phyloP scores from a whole-genome alignment of 2,113 vertebrate species.

The Sylvicapra grimmia region DNA sequence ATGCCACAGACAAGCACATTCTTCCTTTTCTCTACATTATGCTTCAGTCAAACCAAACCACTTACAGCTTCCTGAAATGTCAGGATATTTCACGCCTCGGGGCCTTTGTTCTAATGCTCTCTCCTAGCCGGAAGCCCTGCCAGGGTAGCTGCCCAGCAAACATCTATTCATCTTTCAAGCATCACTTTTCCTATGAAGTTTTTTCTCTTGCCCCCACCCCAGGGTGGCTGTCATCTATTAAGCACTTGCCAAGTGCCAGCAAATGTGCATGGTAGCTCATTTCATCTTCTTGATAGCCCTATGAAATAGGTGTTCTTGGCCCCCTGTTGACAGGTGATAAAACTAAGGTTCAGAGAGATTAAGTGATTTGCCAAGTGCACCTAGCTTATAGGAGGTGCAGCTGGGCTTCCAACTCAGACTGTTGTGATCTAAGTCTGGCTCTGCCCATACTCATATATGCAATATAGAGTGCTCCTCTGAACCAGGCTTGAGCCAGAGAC shows the following conservation, averaged over 20 bases:
- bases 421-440: not conserved
- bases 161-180: not conserved
- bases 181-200: not conserved
- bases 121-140: not conserved
- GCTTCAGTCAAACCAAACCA: not conserved
- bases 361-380: not conserved
- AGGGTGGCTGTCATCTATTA: not conserved
- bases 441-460: not conserved
- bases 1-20: not conserved
- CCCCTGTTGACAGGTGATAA: not conserved
- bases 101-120: not conserved
- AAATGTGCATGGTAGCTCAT: not conserved
- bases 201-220: not conserved
- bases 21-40: not conserved
- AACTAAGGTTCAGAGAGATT: constrained; percentile 5
- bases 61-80: constrained; percentile 15
- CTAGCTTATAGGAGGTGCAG: not conserved
- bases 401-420: not conserved
- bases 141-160: not conserved
- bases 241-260: not conserved
- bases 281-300: not conserved
- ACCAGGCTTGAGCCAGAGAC: not conserved
- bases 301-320: not conserved
- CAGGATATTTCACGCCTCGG: not conserved
- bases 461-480: not conserved